Conservation (phyloP, 2,113 vertebrate species). For the Bombycilla garrulus region DNA sequence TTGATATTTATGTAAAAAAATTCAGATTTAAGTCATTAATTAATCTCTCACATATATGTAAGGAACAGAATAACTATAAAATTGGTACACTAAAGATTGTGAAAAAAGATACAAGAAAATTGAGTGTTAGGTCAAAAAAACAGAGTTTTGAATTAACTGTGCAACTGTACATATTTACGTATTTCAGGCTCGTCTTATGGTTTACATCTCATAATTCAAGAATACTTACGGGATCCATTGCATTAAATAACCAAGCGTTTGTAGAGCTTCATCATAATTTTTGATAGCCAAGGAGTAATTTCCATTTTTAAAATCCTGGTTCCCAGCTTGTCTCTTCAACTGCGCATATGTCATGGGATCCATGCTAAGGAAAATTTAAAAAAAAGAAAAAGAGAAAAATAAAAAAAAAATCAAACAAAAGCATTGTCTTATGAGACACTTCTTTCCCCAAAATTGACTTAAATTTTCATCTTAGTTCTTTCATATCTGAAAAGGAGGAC, state of each 20-base stretch:
- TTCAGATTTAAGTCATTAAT: background rate
- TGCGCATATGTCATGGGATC: slow-evolving; percentile 33
- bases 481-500: background rate
- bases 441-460: background rate
- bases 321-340: slow-evolving; percentile 60
- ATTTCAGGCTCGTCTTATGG: background rate
- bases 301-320: slow-evolving; percentile 68
- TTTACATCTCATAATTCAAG: background rate
- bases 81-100: background rate
- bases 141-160: background rate
- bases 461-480: background rate
- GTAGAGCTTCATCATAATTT: slow-evolving; percentile 71
- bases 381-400: no score
- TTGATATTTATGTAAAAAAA: background rate
- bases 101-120: background rate
- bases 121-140: background rate
- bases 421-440: background rate
- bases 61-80: background rate
- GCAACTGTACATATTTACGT: background rate
- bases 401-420: background rate
- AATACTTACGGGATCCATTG: slow-evolving; percentile 47
- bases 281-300: slow-evolving; percentile 70
- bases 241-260: background rate
- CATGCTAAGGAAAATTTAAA: slow-evolving; percentile 46
- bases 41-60: background rate